Percentiles rank a stretch among this genome's conserved stretches.
Evolutionary conservation across 1,140 invertebrate genomes (phyloP).

Genomic region (Subanguina moxae): DNA sequence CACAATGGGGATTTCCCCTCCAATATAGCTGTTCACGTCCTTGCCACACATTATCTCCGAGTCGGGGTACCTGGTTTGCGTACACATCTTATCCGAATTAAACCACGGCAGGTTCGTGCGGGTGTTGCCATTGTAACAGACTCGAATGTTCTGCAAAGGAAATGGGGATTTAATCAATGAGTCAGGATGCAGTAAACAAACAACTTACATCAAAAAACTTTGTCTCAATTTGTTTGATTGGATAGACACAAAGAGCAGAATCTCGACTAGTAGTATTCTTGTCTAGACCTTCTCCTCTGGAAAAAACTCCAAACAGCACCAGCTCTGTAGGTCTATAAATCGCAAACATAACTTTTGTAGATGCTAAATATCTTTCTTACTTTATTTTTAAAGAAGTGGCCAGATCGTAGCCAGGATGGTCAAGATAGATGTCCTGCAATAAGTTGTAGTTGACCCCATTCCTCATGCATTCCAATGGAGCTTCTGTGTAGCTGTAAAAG

Average conservation of each 20-base stretch:
- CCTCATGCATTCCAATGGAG: constrained; percentile 52
- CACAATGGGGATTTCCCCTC: constrained; percentile 51
- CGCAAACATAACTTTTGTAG: not conserved
- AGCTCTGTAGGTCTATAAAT: constrained; percentile 33
- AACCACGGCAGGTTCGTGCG: constrained; percentile 57
- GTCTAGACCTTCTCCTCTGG: constrained; percentile 36
- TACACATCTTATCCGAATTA: constrained; percentile 51
- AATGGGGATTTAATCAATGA: too few species aligned
- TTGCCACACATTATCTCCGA: constrained; percentile 46
- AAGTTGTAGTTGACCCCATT: constrained; percentile 51
- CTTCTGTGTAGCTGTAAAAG: constrained; percentile 56
- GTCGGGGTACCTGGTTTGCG: constrained; percentile 45
- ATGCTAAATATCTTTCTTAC: constrained; percentile 24
- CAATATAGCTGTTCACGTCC: constrained; percentile 55
- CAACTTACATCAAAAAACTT: constrained; percentile 16
- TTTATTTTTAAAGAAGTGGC: constrained; percentile 48
- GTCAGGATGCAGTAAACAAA: too few species aligned
- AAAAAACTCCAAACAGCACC: constrained; percentile 46
- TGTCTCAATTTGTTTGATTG: constrained; percentile 44
- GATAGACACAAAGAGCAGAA: constrained; percentile 54
- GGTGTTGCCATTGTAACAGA: constrained; percentile 52
- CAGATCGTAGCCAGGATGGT: constrained; percentile 54
- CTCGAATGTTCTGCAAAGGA: constrained; percentile 52
- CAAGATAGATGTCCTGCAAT: constrained; percentile 48
- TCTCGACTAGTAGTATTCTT: constrained; percentile 39